phyloP scores from a whole-genome alignment of 1,140 invertebrate genomes.

The Heliconius hermathena region DNA sequence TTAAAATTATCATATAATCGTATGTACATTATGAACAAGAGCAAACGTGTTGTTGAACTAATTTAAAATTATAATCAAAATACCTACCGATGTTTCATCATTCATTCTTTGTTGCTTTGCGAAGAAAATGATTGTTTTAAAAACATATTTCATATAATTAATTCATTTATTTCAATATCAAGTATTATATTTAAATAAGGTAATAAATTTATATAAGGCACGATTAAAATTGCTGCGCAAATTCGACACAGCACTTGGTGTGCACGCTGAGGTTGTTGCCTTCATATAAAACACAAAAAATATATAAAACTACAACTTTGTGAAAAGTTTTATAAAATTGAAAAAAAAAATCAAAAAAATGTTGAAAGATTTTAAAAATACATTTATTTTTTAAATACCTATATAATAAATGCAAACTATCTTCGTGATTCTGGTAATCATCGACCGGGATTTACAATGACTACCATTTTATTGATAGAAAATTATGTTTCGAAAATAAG shows the following conservation, averaged over 20 bases:
- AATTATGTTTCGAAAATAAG: no score
- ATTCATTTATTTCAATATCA: background rate
- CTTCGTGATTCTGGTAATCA: no score
- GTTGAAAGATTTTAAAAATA: no score
- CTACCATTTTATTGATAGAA: no score
- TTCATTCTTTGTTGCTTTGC: background rate
- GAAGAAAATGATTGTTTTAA: background rate
- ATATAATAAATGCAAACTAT: no score
- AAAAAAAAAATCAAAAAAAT: no score
- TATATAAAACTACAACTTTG: no score
- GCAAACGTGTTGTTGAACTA: background rate
- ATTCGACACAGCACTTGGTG: background rate
- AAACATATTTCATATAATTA: background rate
- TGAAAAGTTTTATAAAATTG: no score
- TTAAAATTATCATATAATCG: background rate
- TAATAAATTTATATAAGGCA: background rate
- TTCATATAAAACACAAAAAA: background rate
- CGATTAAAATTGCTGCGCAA: background rate
- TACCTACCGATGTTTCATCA: background rate
- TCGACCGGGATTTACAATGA: no score
- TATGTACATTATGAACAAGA: background rate
- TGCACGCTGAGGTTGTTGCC: background rate
- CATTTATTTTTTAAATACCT: no score
- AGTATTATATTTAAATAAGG: background rate
- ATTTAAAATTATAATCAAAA: conserved; percentile 2